Conservation (phyloP, 2,113 vertebrate genomes). For the Elachura formosa region DNA sequence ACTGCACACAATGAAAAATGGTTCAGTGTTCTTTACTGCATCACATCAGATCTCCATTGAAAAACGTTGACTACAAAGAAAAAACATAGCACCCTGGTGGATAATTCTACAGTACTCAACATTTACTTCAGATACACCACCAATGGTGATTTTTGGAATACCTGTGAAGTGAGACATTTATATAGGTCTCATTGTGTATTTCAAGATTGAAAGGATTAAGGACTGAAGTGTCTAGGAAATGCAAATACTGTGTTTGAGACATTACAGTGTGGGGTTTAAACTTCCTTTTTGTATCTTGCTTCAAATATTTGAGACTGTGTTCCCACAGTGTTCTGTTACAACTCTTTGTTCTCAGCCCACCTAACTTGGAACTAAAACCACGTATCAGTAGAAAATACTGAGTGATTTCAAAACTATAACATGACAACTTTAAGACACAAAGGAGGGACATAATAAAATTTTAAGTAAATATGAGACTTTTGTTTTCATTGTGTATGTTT, state of each 20-base stretch:
- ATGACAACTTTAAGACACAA: not conserved
- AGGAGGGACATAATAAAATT: not conserved
- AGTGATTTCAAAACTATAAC: not conserved
- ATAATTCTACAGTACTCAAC: not conserved
- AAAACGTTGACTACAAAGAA: not conserved
- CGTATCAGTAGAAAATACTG: not conserved
- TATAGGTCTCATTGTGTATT: not conserved
- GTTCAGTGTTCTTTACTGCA: not conserved
- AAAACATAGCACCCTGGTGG: not conserved
- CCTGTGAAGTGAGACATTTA: not conserved
- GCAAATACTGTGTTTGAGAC: not conserved
- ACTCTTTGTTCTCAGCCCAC: not conserved
- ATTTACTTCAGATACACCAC: not conserved
- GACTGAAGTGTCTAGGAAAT: not conserved
- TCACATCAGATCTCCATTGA: not conserved
- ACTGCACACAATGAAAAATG: not conserved
- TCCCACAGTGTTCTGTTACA: not conserved
- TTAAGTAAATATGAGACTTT: not conserved
- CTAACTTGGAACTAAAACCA: not conserved
- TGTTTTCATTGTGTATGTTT: not conserved
- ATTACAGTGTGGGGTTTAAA: not conserved
- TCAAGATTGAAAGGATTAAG: not conserved
- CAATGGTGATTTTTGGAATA: not conserved
- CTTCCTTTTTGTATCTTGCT: not conserved
- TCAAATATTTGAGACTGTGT: not conserved